Evolutionary conservation across 2,113 vertebrate genomes (phyloP).

Genomic region (Plectropomus leopardus): DNA sequence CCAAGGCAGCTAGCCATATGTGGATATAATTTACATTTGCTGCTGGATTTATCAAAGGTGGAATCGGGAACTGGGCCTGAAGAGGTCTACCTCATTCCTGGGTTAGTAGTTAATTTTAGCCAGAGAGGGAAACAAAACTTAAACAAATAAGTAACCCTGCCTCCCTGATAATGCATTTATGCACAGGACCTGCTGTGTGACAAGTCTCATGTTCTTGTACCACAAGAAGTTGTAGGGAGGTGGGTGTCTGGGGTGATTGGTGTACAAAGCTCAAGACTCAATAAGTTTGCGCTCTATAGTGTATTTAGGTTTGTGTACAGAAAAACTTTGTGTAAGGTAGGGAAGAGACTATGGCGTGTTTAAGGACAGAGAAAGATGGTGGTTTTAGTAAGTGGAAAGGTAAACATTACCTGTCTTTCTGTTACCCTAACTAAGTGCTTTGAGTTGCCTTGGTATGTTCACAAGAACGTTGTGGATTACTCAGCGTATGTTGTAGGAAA

Average conservation of each 20-base stretch:
- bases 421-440: neutral
- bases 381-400: neutral
- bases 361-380: neutral
- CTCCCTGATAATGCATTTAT: too few species aligned
- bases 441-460: neutral
- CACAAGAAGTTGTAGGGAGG: too few species aligned
- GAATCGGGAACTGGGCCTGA: neutral
- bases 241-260: too few species aligned
- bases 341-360: too few species aligned
- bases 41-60: conserved; percentile 23
- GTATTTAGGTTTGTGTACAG: neutral
- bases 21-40: conserved; percentile 23
- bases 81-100: neutral
- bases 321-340: neutral
- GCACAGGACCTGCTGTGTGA: too few species aligned
- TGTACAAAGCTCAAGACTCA: too few species aligned
- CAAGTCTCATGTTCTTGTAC: too few species aligned
- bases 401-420: neutral
- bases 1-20: conserved; percentile 14
- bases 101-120: too few species aligned
- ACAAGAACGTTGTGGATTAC: neutral
- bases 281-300: too few species aligned
- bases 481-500: neutral
- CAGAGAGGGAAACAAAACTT: too few species aligned
- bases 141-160: too few species aligned